Conservation (phyloP, 2,888 invertebrate species). For the Agrilus biguttatus region DNA sequence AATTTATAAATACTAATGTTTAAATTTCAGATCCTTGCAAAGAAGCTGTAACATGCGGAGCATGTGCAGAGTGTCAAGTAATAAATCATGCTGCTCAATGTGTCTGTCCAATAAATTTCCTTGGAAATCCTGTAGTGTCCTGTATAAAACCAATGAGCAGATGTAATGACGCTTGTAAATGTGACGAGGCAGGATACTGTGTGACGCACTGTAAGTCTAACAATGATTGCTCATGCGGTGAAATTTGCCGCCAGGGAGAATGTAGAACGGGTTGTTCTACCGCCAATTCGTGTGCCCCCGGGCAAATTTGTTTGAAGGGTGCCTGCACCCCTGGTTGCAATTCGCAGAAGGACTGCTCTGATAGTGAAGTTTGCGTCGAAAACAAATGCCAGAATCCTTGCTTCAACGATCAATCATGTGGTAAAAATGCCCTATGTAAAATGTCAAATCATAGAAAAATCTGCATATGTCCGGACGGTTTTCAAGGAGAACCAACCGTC, state of each 20-base stretch:
- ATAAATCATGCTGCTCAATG: constrained; percentile 76
- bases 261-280: constrained; percentile 60
- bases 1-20: constrained; percentile 1
- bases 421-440: constrained; percentile 65
- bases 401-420: constrained; percentile 52
- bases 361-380: constrained; percentile 57
- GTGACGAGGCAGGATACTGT: constrained; percentile 71
- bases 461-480: constrained; percentile 78
- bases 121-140: constrained; percentile 67
- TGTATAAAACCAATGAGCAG: constrained; percentile 57
- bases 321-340: constrained; percentile 69
- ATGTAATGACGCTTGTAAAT: constrained; percentile 66
- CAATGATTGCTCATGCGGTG: constrained; percentile 68
- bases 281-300: constrained; percentile 53
- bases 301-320: constrained; percentile 61
- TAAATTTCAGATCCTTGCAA: constrained; percentile 58
- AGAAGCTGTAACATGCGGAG: constrained; percentile 58
- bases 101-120: constrained; percentile 65
- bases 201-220: constrained; percentile 49
- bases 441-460: constrained; percentile 69
- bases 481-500: constrained; percentile 63
- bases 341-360: constrained; percentile 63
- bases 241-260: constrained; percentile 56
- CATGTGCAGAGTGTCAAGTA: constrained; percentile 71
- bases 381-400: constrained; percentile 61